These are phyloP conservation scores for Dipodomys stephensi DNA, from an alignment of 2,113 vertebrate genomes.

Conservation along the genomic window DNA sequence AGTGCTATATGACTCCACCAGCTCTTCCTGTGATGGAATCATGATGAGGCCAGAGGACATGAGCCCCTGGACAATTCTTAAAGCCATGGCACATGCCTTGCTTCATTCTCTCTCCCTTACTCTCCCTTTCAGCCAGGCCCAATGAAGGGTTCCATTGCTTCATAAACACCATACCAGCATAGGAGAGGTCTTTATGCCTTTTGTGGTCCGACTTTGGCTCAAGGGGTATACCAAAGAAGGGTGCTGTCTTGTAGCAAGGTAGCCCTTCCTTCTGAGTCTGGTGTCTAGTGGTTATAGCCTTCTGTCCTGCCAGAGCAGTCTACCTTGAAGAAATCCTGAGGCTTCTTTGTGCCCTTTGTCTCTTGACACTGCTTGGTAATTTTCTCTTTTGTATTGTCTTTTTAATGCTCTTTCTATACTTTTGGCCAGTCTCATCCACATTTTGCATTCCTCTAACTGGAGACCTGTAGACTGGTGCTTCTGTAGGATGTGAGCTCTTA, in stretches of 20 bases:
- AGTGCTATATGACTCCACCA: constrained; percentile 99
- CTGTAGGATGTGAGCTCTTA: not conserved
- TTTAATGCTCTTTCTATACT: not conserved
- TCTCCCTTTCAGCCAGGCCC: not conserved
- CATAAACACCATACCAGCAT: not conserved
- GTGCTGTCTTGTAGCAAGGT: not conserved
- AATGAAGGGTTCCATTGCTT: not conserved
- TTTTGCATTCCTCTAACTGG: not conserved
- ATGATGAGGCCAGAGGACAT: not conserved
- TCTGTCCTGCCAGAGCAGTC: no score
- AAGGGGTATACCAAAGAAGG: no score
- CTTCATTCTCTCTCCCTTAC: not conserved
- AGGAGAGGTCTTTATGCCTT: not conserved
- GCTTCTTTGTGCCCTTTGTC: not conserved
- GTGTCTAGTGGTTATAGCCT: not conserved
- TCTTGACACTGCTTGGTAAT: not conserved
- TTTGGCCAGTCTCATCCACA: not conserved
- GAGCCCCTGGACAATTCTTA: not conserved
- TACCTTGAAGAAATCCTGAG: no score
- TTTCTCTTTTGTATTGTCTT: not conserved
- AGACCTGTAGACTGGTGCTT: not conserved
- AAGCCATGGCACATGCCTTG: not conserved
- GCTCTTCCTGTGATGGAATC: constrained; percentile 96
- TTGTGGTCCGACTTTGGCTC: not conserved
- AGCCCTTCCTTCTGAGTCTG: not conserved